A percentile compares a stretch with the other conserved stretches of the same genome.
Conservation (phyloP, 2,888 invertebrate genomes). For the Drosophila longiperda region DNA sequence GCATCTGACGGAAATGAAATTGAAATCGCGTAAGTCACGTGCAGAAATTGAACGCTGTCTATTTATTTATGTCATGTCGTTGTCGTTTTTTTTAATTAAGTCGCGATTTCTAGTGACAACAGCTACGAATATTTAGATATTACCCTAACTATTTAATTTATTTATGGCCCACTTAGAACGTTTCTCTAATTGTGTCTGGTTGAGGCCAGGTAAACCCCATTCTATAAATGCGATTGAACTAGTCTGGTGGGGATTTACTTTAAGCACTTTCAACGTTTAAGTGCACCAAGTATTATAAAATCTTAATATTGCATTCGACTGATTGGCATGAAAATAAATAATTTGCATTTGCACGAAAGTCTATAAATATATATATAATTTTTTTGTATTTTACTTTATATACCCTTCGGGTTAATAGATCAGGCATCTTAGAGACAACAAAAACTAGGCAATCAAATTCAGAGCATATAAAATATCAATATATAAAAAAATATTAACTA, state of each 20-base stretch:
- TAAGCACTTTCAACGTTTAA: slow-evolving; percentile 6
- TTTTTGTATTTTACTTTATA: slow-evolving; percentile 6
- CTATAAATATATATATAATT: background rate
- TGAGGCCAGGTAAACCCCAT: slow-evolving; percentile 10
- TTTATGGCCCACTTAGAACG: slow-evolving; percentile 40
- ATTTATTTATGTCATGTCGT: slow-evolving; percentile 4
- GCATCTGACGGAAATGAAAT: slow-evolving; percentile 73
- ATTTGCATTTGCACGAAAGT: slow-evolving; percentile 10
- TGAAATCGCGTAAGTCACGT: slow-evolving; percentile 37
- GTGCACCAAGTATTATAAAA: background rate
- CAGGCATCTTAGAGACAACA: background rate
- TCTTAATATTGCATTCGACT: background rate
- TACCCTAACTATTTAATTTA: slow-evolving; percentile 23
- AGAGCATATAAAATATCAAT: background rate
- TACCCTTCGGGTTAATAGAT: background rate
- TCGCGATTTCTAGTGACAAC: slow-evolving; percentile 48
- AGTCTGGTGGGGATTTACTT: slow-evolving; percentile 33
- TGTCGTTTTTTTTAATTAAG: slow-evolving; percentile 53
- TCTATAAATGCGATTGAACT: background rate
- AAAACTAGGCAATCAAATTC: background rate
- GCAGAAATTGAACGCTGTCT: background rate
- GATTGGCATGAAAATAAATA: background rate
- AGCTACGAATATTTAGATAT: slow-evolving; percentile 53
- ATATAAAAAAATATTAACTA: background rate
- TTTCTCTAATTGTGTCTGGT: slow-evolving; percentile 18